These are phyloP conservation scores for Scaptodrosophila lebanonensis DNA, from an alignment of 1,140 invertebrate species.

Conservation along the genomic window DNA sequence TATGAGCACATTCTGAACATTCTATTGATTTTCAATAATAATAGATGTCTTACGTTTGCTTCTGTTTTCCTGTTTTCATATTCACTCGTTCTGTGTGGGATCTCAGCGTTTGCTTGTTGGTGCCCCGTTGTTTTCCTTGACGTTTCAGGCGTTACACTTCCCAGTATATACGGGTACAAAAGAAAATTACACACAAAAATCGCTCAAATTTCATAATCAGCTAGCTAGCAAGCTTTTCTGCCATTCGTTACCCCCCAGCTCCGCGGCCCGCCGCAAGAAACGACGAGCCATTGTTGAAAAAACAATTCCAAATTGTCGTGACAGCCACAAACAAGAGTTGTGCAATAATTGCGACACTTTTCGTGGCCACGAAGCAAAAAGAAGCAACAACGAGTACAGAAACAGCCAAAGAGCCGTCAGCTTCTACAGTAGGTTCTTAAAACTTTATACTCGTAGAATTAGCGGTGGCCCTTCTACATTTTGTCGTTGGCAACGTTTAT, in stretches of 20 bases:
- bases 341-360: conserved; percentile 71
- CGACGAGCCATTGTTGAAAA: conserved; percentile 19
- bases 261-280: no score
- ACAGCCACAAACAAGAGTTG: conserved; percentile 46
- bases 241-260: no score
- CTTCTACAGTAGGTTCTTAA: no score
- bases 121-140: conserved; percentile 10
- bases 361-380: conserved; percentile 37
- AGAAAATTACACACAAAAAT: conserved; percentile 50
- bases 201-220: conserved; percentile 66
- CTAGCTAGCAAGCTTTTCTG: conserved; percentile 40
- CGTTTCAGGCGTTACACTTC: conserved; percentile 39
- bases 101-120: conserved; percentile 32
- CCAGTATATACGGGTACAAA: conserved; percentile 17
- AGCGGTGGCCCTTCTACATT: no score
- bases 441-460: no score
- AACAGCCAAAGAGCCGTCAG: conserved; percentile 5
- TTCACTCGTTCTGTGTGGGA: no score
- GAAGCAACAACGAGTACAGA: conserved; percentile 12
- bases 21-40: no score
- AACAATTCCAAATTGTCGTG: conserved; percentile 49
- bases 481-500: no score
- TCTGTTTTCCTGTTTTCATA: no score
- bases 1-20: no score
- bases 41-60: no score